Conservation (phyloP, 2,113 vertebrate species). For the Protomyctophum bolini region DNA sequence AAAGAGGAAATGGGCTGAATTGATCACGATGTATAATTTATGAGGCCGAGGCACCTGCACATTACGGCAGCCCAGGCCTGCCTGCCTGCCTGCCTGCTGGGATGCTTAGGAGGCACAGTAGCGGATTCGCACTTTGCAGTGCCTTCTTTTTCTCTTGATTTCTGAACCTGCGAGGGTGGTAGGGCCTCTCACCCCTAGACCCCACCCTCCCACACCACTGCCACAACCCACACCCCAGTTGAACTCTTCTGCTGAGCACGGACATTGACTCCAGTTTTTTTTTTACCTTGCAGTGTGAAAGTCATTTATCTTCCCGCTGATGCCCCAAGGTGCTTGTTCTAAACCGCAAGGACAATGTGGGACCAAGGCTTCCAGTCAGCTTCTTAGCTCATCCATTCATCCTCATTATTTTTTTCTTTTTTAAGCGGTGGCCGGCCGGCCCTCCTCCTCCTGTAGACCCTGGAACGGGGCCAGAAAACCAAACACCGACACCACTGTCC, state of each 20-base stretch:
- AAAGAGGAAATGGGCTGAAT: slow-evolving; percentile 14
- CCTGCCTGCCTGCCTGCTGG: slow-evolving; percentile 1
- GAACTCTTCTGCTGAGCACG: slow-evolving; percentile 44
- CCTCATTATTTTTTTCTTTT: slow-evolving; percentile 38
- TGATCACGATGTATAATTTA: slow-evolving; percentile 21
- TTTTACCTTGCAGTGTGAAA: slow-evolving; percentile 42
- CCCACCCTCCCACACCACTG: too few relatives aligned
- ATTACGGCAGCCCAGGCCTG: background rate
- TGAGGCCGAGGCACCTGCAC: slow-evolving; percentile 27
- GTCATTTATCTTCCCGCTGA: slow-evolving; percentile 61
- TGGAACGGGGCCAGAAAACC: too few relatives aligned
- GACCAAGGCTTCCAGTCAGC: slow-evolving; percentile 54
- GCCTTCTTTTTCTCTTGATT: slow-evolving; percentile 23
- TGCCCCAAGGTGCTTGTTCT: slow-evolving; percentile 60
- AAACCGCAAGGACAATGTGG: slow-evolving; percentile 63
- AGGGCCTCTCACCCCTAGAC: too few relatives aligned
- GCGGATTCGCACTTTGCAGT: slow-evolving; percentile 9
- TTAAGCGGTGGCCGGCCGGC: too few relatives aligned
- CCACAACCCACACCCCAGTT: slow-evolving; percentile 13
- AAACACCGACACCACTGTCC: too few relatives aligned
- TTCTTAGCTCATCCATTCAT: slow-evolving; percentile 59
- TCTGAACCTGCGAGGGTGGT: too few relatives aligned
- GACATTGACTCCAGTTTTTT: slow-evolving; percentile 60
- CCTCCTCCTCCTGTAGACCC: too few relatives aligned
- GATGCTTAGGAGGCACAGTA: background rate